phyloP scores from a whole-genome alignment of 2,888 invertebrate species.

The Lasioglossum figueresi region DNA sequence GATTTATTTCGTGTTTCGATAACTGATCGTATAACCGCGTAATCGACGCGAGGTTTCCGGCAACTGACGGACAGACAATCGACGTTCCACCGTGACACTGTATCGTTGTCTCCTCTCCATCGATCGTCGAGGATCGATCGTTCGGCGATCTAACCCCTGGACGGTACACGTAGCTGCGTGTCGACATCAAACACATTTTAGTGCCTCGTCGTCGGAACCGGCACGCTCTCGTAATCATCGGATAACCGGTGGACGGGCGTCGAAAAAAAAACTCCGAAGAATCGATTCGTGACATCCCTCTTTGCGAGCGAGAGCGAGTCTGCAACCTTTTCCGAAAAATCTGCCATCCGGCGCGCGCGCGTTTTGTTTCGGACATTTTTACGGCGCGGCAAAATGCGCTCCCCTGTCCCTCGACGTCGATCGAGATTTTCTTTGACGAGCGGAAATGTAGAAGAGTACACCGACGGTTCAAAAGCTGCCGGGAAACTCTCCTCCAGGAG shows the following conservation, averaged over 20 bases:
- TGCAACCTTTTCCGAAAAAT: slow-evolving; percentile 2
- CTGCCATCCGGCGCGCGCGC: background rate
- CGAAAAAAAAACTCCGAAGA: slow-evolving; percentile 28
- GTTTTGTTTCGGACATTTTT: slow-evolving; percentile 7
- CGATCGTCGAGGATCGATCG: slow-evolving; percentile 64
- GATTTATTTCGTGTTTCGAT: background rate
- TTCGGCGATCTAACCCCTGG: slow-evolving; percentile 48
- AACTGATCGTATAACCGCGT: background rate
- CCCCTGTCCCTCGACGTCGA: background rate
- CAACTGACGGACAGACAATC: background rate
- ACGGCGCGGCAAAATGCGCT: background rate
- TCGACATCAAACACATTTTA: slow-evolving; percentile 66
- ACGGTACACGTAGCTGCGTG: slow-evolving; percentile 42
- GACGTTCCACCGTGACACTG: background rate
- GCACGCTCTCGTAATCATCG: slow-evolving; percentile 52
- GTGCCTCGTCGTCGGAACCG: slow-evolving; percentile 23
- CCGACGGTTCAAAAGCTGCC: background rate
- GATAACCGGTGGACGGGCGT: slow-evolving; percentile 30
- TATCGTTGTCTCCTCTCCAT: slow-evolving; percentile 50
- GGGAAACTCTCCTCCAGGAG: background rate
- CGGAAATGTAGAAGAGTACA: background rate
- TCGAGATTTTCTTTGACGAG: slow-evolving; percentile 3
- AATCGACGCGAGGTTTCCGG: background rate
- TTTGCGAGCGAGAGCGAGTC: background rate
- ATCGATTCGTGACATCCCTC: background rate